Conservation (phyloP, 35 echinoderm and acorn worm genomes). For the Acanthaster planci region DNA sequence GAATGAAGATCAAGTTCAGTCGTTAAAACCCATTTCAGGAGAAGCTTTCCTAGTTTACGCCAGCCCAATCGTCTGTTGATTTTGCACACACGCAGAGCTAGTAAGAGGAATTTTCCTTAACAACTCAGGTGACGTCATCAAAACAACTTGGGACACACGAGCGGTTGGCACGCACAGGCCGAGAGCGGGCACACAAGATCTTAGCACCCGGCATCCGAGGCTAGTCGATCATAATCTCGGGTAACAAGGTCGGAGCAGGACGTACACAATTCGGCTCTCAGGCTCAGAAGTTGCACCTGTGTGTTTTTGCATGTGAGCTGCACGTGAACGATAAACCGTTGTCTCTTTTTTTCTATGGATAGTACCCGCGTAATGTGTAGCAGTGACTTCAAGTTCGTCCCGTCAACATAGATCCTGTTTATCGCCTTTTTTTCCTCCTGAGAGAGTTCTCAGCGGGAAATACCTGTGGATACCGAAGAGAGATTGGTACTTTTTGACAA, state of each 20-base stretch:
- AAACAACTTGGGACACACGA: neutral
- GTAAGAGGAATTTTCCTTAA: conserved; percentile 10
- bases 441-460: too few species aligned
- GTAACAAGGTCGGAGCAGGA: conserved; percentile 3
- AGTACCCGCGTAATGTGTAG: neutral
- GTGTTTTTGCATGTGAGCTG: neutral
- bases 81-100: neutral
- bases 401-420: neutral
- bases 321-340: neutral
- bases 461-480: too few species aligned
- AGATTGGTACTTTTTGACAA: too few species aligned
- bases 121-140: conserved; percentile 15
- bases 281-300: neutral
- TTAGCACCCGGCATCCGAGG: neutral
- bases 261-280: neutral
- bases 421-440: neutral
- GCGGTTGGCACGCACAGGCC: neutral
- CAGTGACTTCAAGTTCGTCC: neutral
- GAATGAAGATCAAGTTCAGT: too few species aligned
- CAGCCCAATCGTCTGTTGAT: neutral
- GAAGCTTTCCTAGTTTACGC: too few species aligned
- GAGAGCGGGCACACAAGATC: neutral
- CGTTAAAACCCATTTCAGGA: too few species aligned
- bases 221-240: neutral
- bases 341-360: neutral